These are phyloP conservation scores for Apotomis betuletana DNA, from an alignment of 2,888 invertebrate species.

Conservation along the genomic window DNA sequence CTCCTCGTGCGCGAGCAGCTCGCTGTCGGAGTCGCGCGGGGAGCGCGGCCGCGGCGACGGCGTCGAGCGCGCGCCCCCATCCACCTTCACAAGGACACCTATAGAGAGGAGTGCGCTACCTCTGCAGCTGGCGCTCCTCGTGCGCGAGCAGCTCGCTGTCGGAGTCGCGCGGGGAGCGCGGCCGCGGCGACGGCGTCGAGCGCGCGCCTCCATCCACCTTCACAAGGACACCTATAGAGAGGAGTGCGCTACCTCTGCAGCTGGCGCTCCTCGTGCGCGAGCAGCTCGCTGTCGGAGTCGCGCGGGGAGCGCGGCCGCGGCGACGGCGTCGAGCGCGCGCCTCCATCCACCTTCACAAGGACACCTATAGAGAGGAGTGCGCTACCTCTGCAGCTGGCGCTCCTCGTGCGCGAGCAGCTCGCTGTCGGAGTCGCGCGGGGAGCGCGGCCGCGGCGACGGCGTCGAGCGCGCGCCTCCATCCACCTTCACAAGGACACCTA, in stretches of 20 bases:
- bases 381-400: constrained; percentile 92
- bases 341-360: no score
- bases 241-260: constrained; percentile 88
- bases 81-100: constrained; percentile 81
- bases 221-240: constrained; percentile 78
- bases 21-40: constrained; percentile 97
- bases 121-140: constrained; percentile 93
- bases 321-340: no score
- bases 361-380: not conserved
- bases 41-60: no score
- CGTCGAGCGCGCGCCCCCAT: no score
- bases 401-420: constrained; percentile 87
- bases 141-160: constrained; percentile 79
- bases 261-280: constrained; percentile 94
- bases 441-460: no score
- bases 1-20: constrained; percentile 60
- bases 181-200: no score
- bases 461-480: no score
- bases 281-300: constrained; percentile 81
- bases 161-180: no score
- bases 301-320: no score
- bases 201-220: constrained; percentile 89
- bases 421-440: constrained; percentile 57
- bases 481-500: not conserved
- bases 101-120: constrained; percentile 81